Percentiles rank a stretch among this genome's conserved stretches.
These are phyloP conservation scores for Arothron firmamentum DNA, from an alignment of 2,113 vertebrate species.

Conservation along the genomic window DNA sequence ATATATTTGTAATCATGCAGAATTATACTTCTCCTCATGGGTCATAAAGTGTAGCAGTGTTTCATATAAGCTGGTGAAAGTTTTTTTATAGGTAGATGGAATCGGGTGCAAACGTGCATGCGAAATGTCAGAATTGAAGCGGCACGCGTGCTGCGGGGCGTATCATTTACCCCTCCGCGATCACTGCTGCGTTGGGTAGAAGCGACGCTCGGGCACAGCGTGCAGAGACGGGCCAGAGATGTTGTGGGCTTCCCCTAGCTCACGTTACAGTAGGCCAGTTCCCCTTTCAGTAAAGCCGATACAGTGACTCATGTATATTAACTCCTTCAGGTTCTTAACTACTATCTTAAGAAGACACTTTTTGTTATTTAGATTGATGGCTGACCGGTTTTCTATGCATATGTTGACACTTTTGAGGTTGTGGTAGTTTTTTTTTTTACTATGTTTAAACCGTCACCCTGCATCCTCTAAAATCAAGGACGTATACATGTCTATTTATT, in stretches of 20 bases:
- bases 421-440: no score
- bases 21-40: no score
- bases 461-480: no score
- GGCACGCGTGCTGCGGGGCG: not conserved
- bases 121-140: no score
- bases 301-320: slow-evolving; percentile 16
- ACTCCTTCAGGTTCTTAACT: slow-evolving; percentile 3
- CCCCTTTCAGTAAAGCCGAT: slow-evolving; percentile 38
- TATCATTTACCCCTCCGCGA: slow-evolving; percentile 11
- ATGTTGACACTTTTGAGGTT: no score
- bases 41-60: no score
- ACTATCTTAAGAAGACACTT: slow-evolving; percentile 5
- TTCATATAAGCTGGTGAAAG: no score
- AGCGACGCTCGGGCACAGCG: slow-evolving; percentile 38
- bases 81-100: no score
- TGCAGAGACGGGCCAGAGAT: slow-evolving; percentile 31
- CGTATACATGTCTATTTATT: not conserved
- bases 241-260: slow-evolving; percentile 52
- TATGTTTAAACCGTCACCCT: no score
- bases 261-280: slow-evolving; percentile 50
- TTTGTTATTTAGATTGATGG: not conserved
- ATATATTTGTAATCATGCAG: no score
- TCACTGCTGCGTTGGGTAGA: slow-evolving; percentile 38
- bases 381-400: not conserved
- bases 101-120: no score